Evolutionary conservation across 2,888 invertebrate species (phyloP), one percentile per base, ranked within the genome.

Genomic region (Tigriopus californicus): DNA sequence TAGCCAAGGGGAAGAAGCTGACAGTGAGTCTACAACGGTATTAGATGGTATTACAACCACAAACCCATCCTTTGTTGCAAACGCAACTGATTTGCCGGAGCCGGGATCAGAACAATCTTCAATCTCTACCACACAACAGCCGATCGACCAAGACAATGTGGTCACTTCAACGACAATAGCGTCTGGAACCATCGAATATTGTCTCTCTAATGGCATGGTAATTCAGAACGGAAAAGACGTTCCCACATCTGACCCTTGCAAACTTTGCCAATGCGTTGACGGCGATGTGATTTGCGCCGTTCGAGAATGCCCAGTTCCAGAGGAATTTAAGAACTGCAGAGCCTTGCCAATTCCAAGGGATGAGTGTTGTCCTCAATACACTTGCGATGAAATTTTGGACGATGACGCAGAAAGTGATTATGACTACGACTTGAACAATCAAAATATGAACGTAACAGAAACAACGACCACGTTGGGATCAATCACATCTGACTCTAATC

Each of bases 171-270:
- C 5, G 3, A 44, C n/a, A 5, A 10, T 41, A 33, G 15, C 54
- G n/a, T 20, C 52, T 11, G 33, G 33, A 2, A 20, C 22, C 15
- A 25, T 52, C 15, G 33, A 52, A 52, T 54, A 33, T 4, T 64
- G 64, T 53, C 44, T 60, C 3, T 52, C 58, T n/a, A 57, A 63
- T 25, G 63, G 62, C 13, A 60, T 61, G 42, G 57, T 61, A 6
- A 63, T 63, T 41, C 4, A 41, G 4, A 56, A 62, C 25, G 62
- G 62, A 1, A 59, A 62, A 8, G 40, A 60, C 13, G 60, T 65
- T 33, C 63, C 62, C 1, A 61, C 60, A 15, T 49, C 22, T 12
- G 61, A 63, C 48, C 55, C 61, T n/a, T 65, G 65, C 59, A 57
- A 58, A 6, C 61, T 61, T 18, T 63, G 63, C 41, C 56, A 60